phyloP scores from a whole-genome alignment of 2,888 invertebrate genomes.

The Spilosoma lubricipeda region DNA sequence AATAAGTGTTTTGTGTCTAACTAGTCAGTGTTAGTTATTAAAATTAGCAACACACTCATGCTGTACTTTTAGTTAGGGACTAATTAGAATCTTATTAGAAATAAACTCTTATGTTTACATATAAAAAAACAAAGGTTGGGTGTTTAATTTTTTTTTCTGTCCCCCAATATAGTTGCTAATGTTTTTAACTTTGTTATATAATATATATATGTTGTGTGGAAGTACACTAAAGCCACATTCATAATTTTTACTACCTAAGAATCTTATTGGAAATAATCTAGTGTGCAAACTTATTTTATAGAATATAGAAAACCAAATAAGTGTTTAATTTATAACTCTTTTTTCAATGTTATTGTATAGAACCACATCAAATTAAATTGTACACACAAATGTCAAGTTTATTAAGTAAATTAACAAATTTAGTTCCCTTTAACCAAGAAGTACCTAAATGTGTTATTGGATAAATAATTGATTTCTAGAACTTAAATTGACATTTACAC shows the following conservation, averaged over 20 bases:
- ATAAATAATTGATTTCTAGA: neutral
- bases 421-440: neutral
- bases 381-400: neutral
- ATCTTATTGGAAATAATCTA: too few relatives aligned
- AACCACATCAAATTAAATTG: neutral
- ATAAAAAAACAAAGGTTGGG: too few relatives aligned
- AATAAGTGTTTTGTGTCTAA: neutral
- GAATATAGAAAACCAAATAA: neutral
- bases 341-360: too few relatives aligned
- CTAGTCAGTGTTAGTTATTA: neutral
- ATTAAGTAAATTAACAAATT: neutral
- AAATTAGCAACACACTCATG: neutral
- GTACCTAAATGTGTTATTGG: neutral
- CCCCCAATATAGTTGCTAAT: neutral
- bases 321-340: neutral
- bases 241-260: too few relatives aligned
- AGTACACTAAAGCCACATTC: neutral
- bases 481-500: neutral
- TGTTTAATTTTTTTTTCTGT: neutral
- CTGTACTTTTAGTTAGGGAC: neutral
- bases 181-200: neutral
- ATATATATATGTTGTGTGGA: neutral
- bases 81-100: neutral
- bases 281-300: neutral
- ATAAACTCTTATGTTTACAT: neutral